Evolutionary conservation across 2,888 invertebrate genomes (phyloP).

Genomic region (Sinohyriopsis cumingii): DNA sequence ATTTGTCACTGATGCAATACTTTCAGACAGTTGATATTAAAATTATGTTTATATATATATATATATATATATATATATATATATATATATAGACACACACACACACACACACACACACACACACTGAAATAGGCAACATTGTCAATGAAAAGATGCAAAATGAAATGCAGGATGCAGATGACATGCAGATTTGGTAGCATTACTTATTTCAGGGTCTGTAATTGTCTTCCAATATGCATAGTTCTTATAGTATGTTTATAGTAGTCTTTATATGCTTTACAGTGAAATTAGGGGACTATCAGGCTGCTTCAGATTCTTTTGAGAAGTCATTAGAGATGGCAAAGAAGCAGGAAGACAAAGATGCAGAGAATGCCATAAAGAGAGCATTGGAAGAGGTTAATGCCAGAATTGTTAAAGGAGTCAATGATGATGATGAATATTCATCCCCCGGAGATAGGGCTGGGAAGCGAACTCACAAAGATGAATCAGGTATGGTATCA

Average conservation of each 20-base stretch:
- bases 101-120: too few relatives aligned
- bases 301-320: slow-evolving; percentile 65
- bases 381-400: slow-evolving; percentile 67
- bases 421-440: slow-evolving; percentile 35
- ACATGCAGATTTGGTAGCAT: too few relatives aligned
- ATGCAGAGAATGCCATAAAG: slow-evolving; percentile 67
- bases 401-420: slow-evolving; percentile 50
- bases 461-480: slow-evolving; percentile 2
- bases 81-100: too few relatives aligned
- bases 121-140: too few relatives aligned
- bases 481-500: too few relatives aligned
- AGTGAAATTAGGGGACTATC: slow-evolving; percentile 64
- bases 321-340: slow-evolving; percentile 66
- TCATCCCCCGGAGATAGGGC: slow-evolving; percentile 7
- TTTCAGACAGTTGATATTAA: too few relatives aligned
- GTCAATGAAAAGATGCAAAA: too few relatives aligned
- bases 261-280: slow-evolving; percentile 12
- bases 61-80: not conserved
- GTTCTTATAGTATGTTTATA: too few relatives aligned
- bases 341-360: slow-evolving; percentile 53
- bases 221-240: too few relatives aligned
- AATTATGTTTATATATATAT: not conserved
- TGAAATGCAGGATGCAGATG: too few relatives aligned
- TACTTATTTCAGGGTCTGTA: too few relatives aligned
- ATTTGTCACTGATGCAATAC: too few relatives aligned